These are phyloP conservation scores for Eristalinus sepulchralis DNA, from an alignment of 2,888 invertebrate species.

Conservation along the genomic window DNA sequence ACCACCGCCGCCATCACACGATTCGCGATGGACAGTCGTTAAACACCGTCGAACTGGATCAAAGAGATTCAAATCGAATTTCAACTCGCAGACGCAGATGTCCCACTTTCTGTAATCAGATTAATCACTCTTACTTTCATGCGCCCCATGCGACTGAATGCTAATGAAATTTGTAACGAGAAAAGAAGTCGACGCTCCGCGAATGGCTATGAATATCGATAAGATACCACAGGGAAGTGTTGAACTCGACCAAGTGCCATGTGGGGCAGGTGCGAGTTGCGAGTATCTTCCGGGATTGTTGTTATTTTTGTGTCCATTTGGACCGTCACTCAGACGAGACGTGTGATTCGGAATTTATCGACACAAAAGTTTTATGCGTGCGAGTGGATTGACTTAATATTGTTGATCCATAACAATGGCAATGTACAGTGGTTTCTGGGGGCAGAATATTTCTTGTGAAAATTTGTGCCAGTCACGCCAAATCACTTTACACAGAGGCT, in stretches of 20 bases:
- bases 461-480: background rate
- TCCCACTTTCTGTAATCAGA: constrained; percentile 27
- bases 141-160: constrained; percentile 10
- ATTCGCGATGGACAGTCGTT: constrained; percentile 1
- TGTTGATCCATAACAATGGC: background rate
- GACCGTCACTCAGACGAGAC: background rate
- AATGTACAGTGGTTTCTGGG: background rate
- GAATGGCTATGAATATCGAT: constrained; percentile 3
- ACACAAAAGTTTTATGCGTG: background rate
- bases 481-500: background rate
- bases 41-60: constrained; percentile 19
- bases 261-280: background rate
- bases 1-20: background rate
- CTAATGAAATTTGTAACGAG: constrained; percentile 15
- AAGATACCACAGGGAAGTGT: background rate
- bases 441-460: background rate
- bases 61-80: constrained; percentile 16
- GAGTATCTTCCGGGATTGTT: background rate
- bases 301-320: background rate
- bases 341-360: background rate
- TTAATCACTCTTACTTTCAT: constrained; percentile 34
- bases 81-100: constrained; percentile 23
- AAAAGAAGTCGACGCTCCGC: background rate
- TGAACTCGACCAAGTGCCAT: constrained; percentile 1
- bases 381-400: background rate